These are phyloP conservation scores for Arbacia lixula DNA, from an alignment of 53 echinoderm and acorn worm species.

Conservation along the genomic window DNA sequence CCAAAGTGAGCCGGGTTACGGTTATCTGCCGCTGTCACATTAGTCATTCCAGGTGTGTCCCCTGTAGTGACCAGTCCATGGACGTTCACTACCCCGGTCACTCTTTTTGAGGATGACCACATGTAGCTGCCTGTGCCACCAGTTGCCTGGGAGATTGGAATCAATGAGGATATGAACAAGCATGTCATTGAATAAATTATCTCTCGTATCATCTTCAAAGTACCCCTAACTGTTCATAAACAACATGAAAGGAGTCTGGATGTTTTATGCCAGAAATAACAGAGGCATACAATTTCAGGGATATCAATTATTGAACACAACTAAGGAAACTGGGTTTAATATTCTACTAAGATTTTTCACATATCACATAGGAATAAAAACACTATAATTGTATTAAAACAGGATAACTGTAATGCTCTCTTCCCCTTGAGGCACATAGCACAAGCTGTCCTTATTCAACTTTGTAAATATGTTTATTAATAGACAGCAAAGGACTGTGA, in stretches of 20 bases:
- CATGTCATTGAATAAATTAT: not conserved
- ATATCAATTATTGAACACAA: too few relatives aligned
- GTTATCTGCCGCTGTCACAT: constrained; percentile 91
- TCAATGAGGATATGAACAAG: not conserved
- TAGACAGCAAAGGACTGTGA: too few relatives aligned
- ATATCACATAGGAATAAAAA: too few relatives aligned
- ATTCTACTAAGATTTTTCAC: too few relatives aligned
- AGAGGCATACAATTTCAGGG: too few relatives aligned
- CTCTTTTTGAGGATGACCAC: constrained; percentile 77
- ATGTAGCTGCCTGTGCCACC: constrained; percentile 93
- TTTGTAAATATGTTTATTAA: too few relatives aligned
- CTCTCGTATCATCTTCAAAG: not conserved
- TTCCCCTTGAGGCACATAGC: too few relatives aligned
- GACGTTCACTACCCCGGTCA: constrained; percentile 85
- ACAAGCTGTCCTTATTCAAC: too few relatives aligned
- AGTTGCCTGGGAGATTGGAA: constrained; percentile 69
- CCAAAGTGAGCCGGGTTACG: constrained; percentile 91
- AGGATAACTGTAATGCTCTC: too few relatives aligned
- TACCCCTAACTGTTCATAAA: not conserved
- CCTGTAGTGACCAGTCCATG: constrained; percentile 93
- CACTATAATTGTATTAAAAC: too few relatives aligned
- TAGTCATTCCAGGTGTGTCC: constrained; percentile 72
- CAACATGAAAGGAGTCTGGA: not conserved
- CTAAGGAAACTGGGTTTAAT: too few relatives aligned
- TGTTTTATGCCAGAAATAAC: too few relatives aligned